Conservation (phyloP, 2,888 invertebrate species). For the Caenorhabditis panamensis region DNA sequence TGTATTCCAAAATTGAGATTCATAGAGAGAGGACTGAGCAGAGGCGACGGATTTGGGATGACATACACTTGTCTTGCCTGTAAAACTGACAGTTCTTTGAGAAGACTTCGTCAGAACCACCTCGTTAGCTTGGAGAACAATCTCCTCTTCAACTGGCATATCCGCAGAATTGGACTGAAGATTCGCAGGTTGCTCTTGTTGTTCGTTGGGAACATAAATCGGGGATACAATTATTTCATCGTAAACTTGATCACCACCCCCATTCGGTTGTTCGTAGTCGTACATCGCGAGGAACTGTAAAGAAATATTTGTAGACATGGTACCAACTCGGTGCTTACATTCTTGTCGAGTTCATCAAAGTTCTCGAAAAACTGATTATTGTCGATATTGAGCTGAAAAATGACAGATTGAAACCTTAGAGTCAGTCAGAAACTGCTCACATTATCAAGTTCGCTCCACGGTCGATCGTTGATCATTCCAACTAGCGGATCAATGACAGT, state of each 20-base stretch:
- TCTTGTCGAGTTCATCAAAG: conserved; percentile 22
- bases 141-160: conserved; percentile 27
- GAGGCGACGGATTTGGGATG: conserved; percentile 11
- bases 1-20: no score
- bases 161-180: background rate
- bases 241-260: background rate
- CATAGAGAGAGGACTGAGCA: conserved; percentile 14
- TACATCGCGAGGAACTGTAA: conserved; percentile 32
- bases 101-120: background rate
- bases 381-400: conserved; percentile 25
- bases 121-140: conserved; percentile 16
- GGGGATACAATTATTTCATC: conserved; percentile 3
- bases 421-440: conserved; percentile 1
- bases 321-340: conserved; percentile 25
- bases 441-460: conserved; percentile 19
- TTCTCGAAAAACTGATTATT: background rate
- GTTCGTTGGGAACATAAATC: no score
- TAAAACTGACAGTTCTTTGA: no score
- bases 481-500: conserved; percentile 36
- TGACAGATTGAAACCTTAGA: background rate
- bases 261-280: conserved; percentile 21
- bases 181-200: background rate
- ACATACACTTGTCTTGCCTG: background rate
- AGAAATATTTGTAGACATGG: background rate
- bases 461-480: conserved; percentile 42